Evolutionary conservation across 2,113 vertebrate genomes (phyloP).

Genomic region (Centropus unirufus): DNA sequence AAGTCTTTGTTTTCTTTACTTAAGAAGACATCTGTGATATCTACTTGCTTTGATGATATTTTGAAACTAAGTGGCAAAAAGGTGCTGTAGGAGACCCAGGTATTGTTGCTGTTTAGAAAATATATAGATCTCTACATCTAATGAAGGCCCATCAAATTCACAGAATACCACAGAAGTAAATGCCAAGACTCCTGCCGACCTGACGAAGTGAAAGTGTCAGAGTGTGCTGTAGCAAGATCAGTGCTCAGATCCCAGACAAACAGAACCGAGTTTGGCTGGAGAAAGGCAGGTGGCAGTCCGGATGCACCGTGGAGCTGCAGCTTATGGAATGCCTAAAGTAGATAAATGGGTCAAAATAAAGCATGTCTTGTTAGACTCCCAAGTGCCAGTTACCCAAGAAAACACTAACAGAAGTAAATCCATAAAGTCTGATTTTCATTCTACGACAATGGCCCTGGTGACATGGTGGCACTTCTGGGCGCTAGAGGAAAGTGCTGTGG

Average conservation of each 20-base stretch:
- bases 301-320: background rate
- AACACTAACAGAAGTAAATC: background rate
- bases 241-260: background rate
- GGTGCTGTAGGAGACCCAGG: background rate
- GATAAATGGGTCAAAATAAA: background rate
- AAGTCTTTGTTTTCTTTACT: background rate
- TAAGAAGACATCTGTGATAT: background rate
- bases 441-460: background rate
- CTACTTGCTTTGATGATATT: background rate
- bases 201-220: rapidly evolving
- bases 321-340: background rate
- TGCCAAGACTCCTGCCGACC: background rate
- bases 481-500: background rate
- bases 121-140: background rate
- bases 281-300: background rate
- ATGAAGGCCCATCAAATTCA: background rate
- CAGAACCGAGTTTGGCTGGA: background rate
- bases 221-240: background rate
- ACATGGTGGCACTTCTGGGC: background rate
- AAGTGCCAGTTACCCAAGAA: background rate
- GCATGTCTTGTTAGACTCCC: background rate
- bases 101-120: background rate
- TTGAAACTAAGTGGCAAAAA: background rate
- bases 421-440: background rate
- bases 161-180: background rate